Percentiles rank a stretch among this genome's conserved stretches.
phyloP scores from a whole-genome alignment of 2,797 vertebrate species.

The Tadarida brasiliensis region DNA sequence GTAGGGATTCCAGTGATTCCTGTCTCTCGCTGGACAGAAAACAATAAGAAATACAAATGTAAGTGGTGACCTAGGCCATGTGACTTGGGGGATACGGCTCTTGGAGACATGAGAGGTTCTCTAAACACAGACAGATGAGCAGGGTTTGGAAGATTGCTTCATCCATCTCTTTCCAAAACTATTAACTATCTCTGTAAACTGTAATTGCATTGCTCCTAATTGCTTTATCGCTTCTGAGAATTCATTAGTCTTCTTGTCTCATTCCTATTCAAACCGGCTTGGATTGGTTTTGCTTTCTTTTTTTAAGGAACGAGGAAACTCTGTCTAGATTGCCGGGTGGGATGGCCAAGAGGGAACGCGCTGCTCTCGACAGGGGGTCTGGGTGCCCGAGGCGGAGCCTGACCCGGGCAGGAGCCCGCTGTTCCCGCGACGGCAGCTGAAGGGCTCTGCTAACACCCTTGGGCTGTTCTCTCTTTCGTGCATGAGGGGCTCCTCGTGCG shows the following conservation, averaged over 20 bases:
- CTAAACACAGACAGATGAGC: background rate
- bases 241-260: background rate
- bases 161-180: background rate
- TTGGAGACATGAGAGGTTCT: accelerated
- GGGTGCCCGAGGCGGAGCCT: background rate
- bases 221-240: background rate
- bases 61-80: accelerated
- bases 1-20: background rate
- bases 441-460: background rate
- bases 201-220: background rate
- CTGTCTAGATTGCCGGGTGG: no score
- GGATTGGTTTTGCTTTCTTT: background rate
- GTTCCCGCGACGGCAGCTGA: accelerated
- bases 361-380: accelerated
- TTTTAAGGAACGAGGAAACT: background rate
- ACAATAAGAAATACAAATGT: accelerated
- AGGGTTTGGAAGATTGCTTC: background rate
- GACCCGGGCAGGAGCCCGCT: accelerated
- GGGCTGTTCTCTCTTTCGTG: background rate
- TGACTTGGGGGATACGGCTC: accelerated
- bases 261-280: background rate
- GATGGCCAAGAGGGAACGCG: accelerated
- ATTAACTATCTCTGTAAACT: background rate
- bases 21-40: background rate
- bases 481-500: accelerated